phyloP scores from a whole-genome alignment of 1,140 invertebrate genomes.

The Drosophila pseudoobscura region DNA sequence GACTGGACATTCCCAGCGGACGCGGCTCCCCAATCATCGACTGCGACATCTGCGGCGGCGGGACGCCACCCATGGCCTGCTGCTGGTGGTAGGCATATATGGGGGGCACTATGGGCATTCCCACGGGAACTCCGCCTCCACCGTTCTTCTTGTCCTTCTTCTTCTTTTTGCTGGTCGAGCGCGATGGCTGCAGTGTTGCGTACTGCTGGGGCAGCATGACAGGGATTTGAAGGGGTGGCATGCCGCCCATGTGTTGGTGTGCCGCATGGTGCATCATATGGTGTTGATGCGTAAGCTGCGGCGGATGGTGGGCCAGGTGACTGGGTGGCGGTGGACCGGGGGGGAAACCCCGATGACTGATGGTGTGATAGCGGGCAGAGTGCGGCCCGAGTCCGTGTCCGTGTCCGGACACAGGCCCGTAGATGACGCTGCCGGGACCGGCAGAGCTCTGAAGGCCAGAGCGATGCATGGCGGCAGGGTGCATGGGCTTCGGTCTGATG shows the following conservation, averaged over 20 bases:
- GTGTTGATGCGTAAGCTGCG: conserved; percentile 46
- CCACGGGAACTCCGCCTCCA: conserved; percentile 79
- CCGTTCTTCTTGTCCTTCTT: conserved; percentile 86
- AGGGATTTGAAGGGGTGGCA: conserved; percentile 68
- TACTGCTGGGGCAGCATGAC: conserved; percentile 80
- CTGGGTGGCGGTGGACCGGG: conserved; percentile 41
- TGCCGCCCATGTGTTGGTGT: conserved; percentile 53
- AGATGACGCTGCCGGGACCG: conserved; percentile 64
- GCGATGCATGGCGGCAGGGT: conserved; percentile 69
- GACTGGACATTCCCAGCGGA: conserved; percentile 82
- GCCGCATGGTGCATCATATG: conserved; percentile 57
- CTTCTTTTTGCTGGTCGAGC: conserved; percentile 85
- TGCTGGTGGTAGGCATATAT: conserved; percentile 76
- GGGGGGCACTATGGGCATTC: conserved; percentile 80
- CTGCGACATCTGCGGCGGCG: conserved; percentile 64
- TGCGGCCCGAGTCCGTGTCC: conserved; percentile 6
- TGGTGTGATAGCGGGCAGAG: conserved; percentile 74
- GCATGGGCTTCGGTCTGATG: conserved; percentile 81
- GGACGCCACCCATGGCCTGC: conserved; percentile 57
- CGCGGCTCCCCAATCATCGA: conserved; percentile 73
- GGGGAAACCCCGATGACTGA: conserved; percentile 78
- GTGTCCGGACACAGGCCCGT: conserved; percentile 53
- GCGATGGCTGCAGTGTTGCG: conserved; percentile 75
- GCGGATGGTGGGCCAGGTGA: conserved; percentile 40
- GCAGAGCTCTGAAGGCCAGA: conserved; percentile 49